phyloP scores from a whole-genome alignment of 2,888 invertebrate genomes.

The Argyresthia albistria region DNA sequence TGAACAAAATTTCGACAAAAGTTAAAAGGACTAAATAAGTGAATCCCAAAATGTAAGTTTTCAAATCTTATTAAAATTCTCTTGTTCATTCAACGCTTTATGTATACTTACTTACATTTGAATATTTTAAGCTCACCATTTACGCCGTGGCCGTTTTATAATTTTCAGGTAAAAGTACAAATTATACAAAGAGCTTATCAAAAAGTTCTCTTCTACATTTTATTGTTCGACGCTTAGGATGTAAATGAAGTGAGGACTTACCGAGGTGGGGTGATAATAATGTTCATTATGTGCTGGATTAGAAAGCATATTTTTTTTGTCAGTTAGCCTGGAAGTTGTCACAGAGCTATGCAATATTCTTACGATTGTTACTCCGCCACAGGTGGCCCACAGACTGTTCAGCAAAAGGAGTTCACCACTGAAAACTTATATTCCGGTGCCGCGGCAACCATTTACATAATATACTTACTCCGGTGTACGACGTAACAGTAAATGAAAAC shows the following conservation, averaged over 20 bases:
- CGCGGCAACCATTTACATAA: constrained; percentile 13
- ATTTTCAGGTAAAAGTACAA: constrained; percentile 39
- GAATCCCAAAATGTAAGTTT: background rate
- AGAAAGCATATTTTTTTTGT: constrained; percentile 21
- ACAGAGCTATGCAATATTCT: background rate
- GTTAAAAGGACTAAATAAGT: background rate
- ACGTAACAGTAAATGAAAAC: too few species aligned
- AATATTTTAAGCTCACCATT: constrained; percentile 24
- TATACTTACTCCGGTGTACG: background rate
- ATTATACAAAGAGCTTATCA: constrained; percentile 41
- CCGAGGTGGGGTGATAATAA: constrained; percentile 46
- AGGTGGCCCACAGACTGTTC: constrained; percentile 1
- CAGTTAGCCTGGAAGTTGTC: background rate
- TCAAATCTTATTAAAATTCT: constrained; percentile 2
- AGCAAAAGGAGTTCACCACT: background rate
- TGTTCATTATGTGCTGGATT: constrained; percentile 49
- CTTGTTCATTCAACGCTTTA: background rate
- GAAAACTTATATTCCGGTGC: constrained; percentile 43
- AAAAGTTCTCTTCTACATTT: constrained; percentile 53
- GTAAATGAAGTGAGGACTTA: constrained; percentile 35
- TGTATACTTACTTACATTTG: background rate
- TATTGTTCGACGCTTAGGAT: constrained; percentile 38
- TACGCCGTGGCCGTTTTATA: constrained; percentile 25
- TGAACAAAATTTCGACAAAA: background rate
- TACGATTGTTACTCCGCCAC: background rate